A percentile compares a stretch with the other conserved stretches of the same genome.
Evolutionary conservation across 2,888 invertebrate genomes (phyloP).

Genomic region (Nephrotoma guestfalica): DNA sequence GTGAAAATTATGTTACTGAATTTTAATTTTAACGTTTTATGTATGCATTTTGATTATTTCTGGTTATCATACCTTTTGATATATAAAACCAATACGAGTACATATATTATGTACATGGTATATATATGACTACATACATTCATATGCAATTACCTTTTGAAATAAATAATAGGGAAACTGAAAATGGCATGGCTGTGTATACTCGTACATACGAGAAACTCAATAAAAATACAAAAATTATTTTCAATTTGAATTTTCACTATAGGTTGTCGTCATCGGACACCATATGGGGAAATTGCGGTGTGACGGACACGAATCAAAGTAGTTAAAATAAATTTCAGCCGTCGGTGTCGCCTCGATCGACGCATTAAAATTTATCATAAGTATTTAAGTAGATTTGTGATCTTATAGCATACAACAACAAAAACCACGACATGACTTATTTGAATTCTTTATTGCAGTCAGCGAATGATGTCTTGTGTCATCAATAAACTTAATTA

Average conservation of each 20-base stretch:
- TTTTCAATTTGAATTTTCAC: neutral
- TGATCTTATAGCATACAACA: neutral
- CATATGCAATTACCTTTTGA: neutral
- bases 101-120: neutral
- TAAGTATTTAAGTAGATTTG: neutral
- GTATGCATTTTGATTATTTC: neutral
- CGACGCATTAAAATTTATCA: neutral
- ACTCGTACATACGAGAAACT: neutral
- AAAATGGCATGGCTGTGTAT: neutral
- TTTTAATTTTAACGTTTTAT: neutral
- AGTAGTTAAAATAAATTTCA: neutral
- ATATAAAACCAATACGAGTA: neutral
- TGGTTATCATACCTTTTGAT: neutral
- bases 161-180: neutral
- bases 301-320: neutral
- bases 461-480: neutral
- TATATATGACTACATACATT: neutral
- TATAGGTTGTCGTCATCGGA: neutral
- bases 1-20: neutral
- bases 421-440: neutral
- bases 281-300: neutral
- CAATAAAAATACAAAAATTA: neutral
- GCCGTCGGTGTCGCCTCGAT: neutral
- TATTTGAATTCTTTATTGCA: neutral
- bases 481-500: neutral